A percentile compares a stretch with the other conserved stretches of the same genome.
These are phyloP conservation scores for Porites evermanni DNA, from an alignment of 92 coral and sea anemone species.

Conservation along the genomic window DNA sequence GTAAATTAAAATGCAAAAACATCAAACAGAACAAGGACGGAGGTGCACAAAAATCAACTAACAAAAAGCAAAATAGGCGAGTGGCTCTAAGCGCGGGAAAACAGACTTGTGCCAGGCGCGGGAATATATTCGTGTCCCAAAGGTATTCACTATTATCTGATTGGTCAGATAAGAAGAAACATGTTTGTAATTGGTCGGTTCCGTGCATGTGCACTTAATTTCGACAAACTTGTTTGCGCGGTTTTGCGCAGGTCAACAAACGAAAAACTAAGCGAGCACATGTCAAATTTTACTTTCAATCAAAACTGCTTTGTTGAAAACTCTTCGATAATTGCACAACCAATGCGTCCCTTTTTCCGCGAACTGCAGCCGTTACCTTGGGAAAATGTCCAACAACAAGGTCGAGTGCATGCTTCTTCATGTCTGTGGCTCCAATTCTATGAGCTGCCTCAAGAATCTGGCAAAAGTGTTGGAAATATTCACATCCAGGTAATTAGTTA, in stretches of 20 bases:
- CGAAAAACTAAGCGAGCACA: background rate
- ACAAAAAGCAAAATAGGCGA: too few relatives aligned
- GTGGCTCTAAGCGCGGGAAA: too few relatives aligned
- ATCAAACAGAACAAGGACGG: too few relatives aligned
- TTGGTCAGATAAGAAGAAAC: background rate
- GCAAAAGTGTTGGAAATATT: background rate
- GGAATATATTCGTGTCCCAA: background rate
- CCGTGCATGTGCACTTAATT: background rate
- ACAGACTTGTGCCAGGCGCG: background rate
- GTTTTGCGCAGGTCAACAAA: background rate
- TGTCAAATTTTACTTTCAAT: background rate
- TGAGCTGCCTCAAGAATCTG: slow-evolving; percentile 96
- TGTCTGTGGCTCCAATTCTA: slow-evolving; percentile 92
- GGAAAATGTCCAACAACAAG: slow-evolving; percentile 89
- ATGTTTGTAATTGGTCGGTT: background rate
- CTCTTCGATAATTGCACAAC: background rate
- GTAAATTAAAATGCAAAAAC: too few relatives aligned
- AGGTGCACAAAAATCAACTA: too few relatives aligned
- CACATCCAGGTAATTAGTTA: too few relatives aligned
- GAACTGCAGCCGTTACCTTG: slow-evolving; percentile 57
- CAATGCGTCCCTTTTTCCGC: background rate
- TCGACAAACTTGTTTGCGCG: too few relatives aligned
- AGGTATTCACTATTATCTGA: background rate
- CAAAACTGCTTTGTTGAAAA: background rate
- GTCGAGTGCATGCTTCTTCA: slow-evolving; percentile 94